phyloP scores from a whole-genome alignment of 2,797 vertebrate species.

The Leuciscus waleckii region DNA sequence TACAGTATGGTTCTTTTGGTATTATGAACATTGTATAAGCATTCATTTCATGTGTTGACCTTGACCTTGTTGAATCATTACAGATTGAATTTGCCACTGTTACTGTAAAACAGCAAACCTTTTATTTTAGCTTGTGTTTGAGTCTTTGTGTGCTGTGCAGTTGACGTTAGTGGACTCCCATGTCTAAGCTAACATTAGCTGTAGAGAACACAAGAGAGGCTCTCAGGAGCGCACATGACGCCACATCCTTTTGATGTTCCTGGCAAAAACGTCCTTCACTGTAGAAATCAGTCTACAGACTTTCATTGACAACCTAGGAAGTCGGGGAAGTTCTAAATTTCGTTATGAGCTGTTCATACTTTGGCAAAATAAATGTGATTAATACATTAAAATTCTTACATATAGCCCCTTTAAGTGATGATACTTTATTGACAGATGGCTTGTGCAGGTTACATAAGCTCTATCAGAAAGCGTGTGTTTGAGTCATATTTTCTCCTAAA shows the following conservation, averaged over 20 bases:
- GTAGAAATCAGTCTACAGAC: not conserved
- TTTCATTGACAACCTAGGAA: not conserved
- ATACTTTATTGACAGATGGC: not conserved
- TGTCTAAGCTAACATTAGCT: too few relatives aligned
- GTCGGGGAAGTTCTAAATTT: not conserved
- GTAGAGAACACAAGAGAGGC: too few relatives aligned
- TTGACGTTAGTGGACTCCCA: too few relatives aligned
- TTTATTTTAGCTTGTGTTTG: too few relatives aligned
- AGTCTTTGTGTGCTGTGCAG: too few relatives aligned
- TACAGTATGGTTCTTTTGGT: not conserved
- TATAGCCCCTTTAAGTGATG: not conserved
- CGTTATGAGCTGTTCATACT: not conserved
- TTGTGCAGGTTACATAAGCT: not conserved
- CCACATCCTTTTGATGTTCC: too few relatives aligned
- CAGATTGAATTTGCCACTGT: too few relatives aligned
- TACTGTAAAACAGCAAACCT: too few relatives aligned
- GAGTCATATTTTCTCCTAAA: not conserved
- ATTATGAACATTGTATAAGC: not conserved
- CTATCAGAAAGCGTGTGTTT: not conserved
- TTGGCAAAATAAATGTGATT: too few relatives aligned
- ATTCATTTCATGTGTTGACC: not conserved
- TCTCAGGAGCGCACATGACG: accelerated
- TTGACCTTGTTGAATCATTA: not conserved
- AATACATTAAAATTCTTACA: not conserved
- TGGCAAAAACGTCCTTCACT: not conserved